Base-by-base conservation (phyloP, 2,888 invertebrate genomes). In the Xestia ashworthii region DNA sequence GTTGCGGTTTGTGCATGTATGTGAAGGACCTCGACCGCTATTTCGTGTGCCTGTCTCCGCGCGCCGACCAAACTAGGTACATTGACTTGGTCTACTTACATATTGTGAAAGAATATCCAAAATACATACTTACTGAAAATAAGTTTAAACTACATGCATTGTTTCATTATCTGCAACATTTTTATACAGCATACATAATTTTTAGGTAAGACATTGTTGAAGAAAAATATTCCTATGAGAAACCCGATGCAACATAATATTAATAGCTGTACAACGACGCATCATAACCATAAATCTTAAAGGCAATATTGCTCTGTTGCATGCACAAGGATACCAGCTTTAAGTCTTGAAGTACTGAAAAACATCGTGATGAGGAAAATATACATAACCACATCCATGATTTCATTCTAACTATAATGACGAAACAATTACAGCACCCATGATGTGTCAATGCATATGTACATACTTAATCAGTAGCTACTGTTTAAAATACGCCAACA, bases 11-110 rank as follows among this genome's bases (percentile, higher is more conserved):
- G 79, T 86, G 88, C 89, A 89, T 91, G 92, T 93, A 91, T 93
- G 93, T 92, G 92, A 92, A 93, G 90, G 93, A 93, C 95, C 95
- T 95, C 95, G 95, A 93, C 94, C 94, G 93, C 93, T 94, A 94
- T 94, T 94, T 92, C 89, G 89, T 88, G 85, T 84, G 91, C 90
- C 91, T 90, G 92, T 93, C 91, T 88, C 55, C 22, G 53, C 53
- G 22, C 53, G 55, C 91, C 88, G 82, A 85, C 86, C 91, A 90
- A 78, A 82, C 80, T 87, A 81, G 79, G 76, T 83, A 77, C 87
- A 83, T 82, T 83, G 82, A 85, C 77, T 81, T 84, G 80, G 74
- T 84, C 80, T 74, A 78, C 78, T 81, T 83, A 80, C 78, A 75
- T 71, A 76, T 85, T 87, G 72, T 53, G 78, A 76, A 83, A 83